Evolutionary conservation across 2,113 vertebrate species (phyloP).

Genomic region (Okapia johnstoni): DNA sequence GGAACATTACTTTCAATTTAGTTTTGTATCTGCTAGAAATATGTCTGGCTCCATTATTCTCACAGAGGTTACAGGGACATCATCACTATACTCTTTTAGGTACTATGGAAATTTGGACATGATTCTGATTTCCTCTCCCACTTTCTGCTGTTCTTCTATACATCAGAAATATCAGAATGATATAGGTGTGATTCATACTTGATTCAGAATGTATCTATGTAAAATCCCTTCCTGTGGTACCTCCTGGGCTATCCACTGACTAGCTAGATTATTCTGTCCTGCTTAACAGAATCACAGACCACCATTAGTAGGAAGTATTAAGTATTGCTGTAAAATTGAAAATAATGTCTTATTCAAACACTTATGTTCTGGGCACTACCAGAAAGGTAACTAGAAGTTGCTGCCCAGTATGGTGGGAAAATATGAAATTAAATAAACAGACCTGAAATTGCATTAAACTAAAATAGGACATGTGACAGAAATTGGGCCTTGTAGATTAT

Average conservation of each 20-base stretch:
- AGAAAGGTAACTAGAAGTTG: not conserved
- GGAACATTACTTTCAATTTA: not conserved
- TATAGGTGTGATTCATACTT: not conserved
- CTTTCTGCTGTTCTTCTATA: not conserved
- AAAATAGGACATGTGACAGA: not conserved
- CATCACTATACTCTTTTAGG: not conserved
- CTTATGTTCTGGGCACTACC: not conserved
- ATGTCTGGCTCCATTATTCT: not conserved
- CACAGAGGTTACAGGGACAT: not conserved
- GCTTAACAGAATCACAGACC: not conserved
- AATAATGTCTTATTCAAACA: not conserved
- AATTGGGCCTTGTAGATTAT: not conserved
- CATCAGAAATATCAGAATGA: not conserved
- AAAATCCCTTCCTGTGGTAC: not conserved
- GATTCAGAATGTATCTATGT: not conserved
- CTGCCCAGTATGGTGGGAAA: not conserved
- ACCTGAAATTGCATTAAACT: not conserved
- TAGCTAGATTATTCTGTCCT: not conserved
- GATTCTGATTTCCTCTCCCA: not conserved
- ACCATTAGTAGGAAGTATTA: not conserved
- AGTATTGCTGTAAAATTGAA: not conserved
- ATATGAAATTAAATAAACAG: not conserved
- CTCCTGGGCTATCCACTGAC: not conserved
- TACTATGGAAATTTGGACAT: not conserved
- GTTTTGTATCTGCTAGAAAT: not conserved